Base-by-base conservation (phyloP, 2,113 vertebrate species). In the Chinchilla lanigera region DNA sequence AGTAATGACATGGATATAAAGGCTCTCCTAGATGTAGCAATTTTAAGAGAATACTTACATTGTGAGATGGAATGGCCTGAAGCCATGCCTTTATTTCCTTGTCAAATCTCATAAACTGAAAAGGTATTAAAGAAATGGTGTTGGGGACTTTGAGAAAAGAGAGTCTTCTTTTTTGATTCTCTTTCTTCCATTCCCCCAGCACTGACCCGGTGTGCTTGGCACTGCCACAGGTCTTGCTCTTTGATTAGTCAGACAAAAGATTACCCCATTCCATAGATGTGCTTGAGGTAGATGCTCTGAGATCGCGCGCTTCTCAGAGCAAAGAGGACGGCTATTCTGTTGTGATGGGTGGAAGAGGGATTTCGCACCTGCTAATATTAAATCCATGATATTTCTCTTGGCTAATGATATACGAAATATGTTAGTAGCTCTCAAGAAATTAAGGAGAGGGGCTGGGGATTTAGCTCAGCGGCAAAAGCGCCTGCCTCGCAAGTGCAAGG, bases 1-100 rank as follows among this genome's bases (percentile, higher is more conserved):
- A 97, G 82, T 89, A 97, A 98, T 94, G 95, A 95, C 92, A 81
- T 88, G 85, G 94, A 97, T 97, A 96, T 96, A 98, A 97, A 97
- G 96, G 41, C 47, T 94, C 73, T 95, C 56, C 90, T 82, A 78
- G 87, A 95, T 96, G 94, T 94, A 95, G 94, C 92, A 94, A 92
- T 97, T 97, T 98, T 96, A 97, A 97, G 96, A 95, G 95, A 97
- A 96, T 97, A 67, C 94, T 93, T 97, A 92, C 83, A 90, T 90
- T 88, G 87, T 60, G 87, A 97, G 97, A 98, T 95, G 87, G 97
- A 97, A 95, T 97, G 96, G 97, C 98, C 97, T 83, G 86, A 93
- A 98, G 98, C 94, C 89, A 84, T 77, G 52, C 96, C 97, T 97
- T 98, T 92, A 89, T 98, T 98, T 95, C 97, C 88, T 97, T 98